Base-by-base conservation (phyloP, 2,888 invertebrate genomes). In the Nemurella pictetii region DNA sequence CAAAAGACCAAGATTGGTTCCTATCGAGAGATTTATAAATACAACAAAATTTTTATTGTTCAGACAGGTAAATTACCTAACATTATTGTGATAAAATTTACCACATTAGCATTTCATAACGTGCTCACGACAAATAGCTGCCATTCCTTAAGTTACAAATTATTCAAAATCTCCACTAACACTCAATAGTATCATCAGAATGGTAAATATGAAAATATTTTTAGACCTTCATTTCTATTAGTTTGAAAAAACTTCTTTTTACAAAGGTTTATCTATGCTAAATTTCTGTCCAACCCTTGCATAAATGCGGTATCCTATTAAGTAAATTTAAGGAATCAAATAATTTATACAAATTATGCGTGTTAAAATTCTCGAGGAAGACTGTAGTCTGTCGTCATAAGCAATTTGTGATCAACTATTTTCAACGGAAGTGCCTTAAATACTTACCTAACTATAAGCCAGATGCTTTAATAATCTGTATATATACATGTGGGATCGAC, bases 11-110 rank as follows among this genome's bases (percentile, higher is more conserved):
- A 55, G 55, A 55, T 55, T 2, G 20, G 20, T 55, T 55, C 55
- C 9, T 55, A 2, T 55, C 9, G 15, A 55, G 15, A 55, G 90
- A 89, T 81, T 81, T 84, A 9, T 75, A 20, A 55, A 55, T 2
- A 7, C 9, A 12, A 12, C 9, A 55, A 55, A 4, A 55, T 20
- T 55, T 55, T 55, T 55, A 55, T 55, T 55, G 9, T 2, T 15
- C 3, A 20, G 55, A 20, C 55, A 55, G 55, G 55, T 55, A 55
- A 7, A 55, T 55, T 55, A 12, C 2, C 12, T 15, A 55, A 3
- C n/a, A n/a, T n/a, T 7, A 55, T 55, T 55, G 55, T 55, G 55
- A 55, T 55, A 55, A 32, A 32, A 55, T 20, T 20, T 55, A 9
- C 9, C 3, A 55, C 55, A 55, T 55, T n/a, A n/a, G 55, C 55